Conservation (phyloP, 2,113 vertebrate species). For the Pelusios castaneus region DNA sequence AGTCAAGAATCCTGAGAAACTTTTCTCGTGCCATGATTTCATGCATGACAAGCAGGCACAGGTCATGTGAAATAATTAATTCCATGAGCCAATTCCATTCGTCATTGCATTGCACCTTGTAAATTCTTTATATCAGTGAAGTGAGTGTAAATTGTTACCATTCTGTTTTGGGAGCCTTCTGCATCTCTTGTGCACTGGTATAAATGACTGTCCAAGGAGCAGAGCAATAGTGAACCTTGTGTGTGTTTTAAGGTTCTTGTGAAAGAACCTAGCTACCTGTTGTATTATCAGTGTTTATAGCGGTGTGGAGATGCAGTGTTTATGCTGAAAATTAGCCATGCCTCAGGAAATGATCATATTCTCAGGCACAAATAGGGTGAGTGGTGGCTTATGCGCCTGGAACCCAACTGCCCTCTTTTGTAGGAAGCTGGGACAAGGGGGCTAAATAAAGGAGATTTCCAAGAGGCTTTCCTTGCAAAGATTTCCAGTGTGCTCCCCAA, state of each 20-base stretch:
- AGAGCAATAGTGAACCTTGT: background rate
- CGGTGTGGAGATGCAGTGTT: background rate
- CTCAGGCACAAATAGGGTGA: background rate
- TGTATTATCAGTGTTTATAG: background rate
- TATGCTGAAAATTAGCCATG: background rate
- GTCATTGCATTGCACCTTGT: background rate
- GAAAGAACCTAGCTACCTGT: background rate
- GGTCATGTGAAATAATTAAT: background rate
- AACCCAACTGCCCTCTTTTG: background rate
- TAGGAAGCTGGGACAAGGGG: background rate
- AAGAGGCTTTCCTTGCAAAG: background rate
- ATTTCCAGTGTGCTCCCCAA: background rate
- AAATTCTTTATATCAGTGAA: background rate
- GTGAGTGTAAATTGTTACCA: background rate
- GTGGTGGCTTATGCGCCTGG: background rate
- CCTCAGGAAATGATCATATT: background rate
- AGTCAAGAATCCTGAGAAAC: background rate
- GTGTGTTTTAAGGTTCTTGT: background rate
- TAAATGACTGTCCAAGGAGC: background rate
- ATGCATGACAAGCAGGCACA: background rate
- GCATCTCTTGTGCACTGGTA: background rate
- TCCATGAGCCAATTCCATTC: background rate
- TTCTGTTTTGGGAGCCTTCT: background rate
- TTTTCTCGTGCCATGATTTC: background rate
- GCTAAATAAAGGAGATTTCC: background rate